Evolutionary conservation across 2,888 invertebrate species (phyloP), one percentile per base, ranked within the genome.

Genomic region (Drosophila helvetica): DNA sequence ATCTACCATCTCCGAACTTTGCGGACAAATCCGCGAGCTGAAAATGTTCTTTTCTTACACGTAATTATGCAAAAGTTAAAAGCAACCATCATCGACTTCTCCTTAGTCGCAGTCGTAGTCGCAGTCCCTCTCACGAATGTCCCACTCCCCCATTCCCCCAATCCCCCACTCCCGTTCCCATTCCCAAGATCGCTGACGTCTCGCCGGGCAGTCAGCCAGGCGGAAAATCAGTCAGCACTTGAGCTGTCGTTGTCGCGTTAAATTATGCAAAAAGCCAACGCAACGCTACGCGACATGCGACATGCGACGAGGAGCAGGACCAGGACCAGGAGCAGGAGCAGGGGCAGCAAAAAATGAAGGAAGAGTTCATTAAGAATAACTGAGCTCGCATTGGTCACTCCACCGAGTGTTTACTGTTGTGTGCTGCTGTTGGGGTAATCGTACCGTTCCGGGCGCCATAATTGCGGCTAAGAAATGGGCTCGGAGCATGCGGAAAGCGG

Each of bases 21-120:
- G 27, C 19, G 62, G 45, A 56, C 50, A 15, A 38, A 38, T 38
- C 60, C 43, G 50, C 50, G 25, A 63, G 57, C 18, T 57, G 59
- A 62, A 46, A 76, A 62, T 53, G 33, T 66, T 74, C 71, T 55
- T 70, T 73, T 73, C 72, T 79, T 88, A 72, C 78, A 75, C 86
- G 71, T 72, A 88, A 84, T 84, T 88, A 88, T 88, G 86, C 88
- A 79, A 75, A 86, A 78, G 75, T 88, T 84, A 88, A 86, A 74
- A 58, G 85, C 65, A 58, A 51, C 48, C 75, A 66, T 65, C 62
- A 63, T 71, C 64, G 56, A 50, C 51, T 18, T n/a, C 27, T n/a
- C 51, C 33, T 27, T 27, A 15, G 33, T 5, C 12, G 12, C 12
- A 33, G 5, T 33, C 12, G 1, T 4, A 10, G 3, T 12, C 25